Evolutionary conservation across 1,140 invertebrate species (phyloP).

Genomic region (Bombus picipes): DNA sequence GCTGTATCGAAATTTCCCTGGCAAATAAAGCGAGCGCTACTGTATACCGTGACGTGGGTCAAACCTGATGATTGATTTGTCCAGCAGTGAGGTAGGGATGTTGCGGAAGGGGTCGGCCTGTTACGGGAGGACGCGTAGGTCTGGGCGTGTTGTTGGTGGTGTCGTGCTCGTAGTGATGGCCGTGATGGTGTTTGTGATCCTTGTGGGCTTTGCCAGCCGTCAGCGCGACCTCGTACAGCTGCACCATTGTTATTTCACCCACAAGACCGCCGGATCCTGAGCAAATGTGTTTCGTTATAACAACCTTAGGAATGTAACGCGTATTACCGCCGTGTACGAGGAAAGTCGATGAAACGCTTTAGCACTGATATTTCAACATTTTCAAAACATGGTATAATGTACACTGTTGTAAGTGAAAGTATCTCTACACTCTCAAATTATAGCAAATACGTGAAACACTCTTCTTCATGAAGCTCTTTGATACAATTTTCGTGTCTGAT

Average conservation of each 20-base stretch:
- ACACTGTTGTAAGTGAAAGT: no score
- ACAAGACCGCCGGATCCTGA: conserved; percentile 86
- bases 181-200: conserved; percentile 92
- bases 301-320: background rate
- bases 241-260: conserved; percentile 90
- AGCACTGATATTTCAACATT: no score
- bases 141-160: conserved; percentile 83
- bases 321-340: no score
- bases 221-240: conserved; percentile 89
- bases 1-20: no score
- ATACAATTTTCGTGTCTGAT: no score
- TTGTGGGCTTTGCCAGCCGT: conserved; percentile 92
- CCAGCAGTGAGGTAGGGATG: conserved; percentile 87
- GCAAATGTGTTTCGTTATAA: background rate
- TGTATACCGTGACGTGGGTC: background rate
- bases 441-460: no score
- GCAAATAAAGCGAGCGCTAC: no score
- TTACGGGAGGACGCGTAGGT: conserved; percentile 82
- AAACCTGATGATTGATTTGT: conserved; percentile 84
- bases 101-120: conserved; percentile 84
- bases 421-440: no score
- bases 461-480: no score
- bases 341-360: no score
- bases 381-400: no score
- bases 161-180: conserved; percentile 89